These are phyloP conservation scores for Dasypogon diadema DNA, from an alignment of 2,888 invertebrate species.

Conservation along the genomic window DNA sequence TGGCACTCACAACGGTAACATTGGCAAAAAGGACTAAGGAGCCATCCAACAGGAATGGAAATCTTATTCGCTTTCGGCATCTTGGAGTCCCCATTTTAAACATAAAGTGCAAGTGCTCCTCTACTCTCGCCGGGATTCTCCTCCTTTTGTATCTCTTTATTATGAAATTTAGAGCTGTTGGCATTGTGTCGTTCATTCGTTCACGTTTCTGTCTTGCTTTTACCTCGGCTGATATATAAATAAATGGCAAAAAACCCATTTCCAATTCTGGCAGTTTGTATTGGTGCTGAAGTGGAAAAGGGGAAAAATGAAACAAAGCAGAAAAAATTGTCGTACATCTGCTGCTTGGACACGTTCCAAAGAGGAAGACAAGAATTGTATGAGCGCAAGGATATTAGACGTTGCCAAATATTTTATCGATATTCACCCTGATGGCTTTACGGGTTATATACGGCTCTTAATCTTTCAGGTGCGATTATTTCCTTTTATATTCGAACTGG, in stretches of 20 bases:
- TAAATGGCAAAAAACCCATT: slow-evolving; percentile 47
- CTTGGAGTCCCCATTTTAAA: slow-evolving; percentile 13
- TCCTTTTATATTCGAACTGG: neutral
- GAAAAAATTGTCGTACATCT: slow-evolving; percentile 52
- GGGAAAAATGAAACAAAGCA: slow-evolving; percentile 49
- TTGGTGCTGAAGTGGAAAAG: slow-evolving; percentile 48
- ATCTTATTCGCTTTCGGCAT: slow-evolving; percentile 32
- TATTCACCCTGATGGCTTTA: slow-evolving; percentile 6
- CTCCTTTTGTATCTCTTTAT: slow-evolving; percentile 46
- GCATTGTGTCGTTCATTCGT: slow-evolving; percentile 24
- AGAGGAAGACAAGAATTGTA: slow-evolving; percentile 45
- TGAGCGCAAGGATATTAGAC: slow-evolving; percentile 52
- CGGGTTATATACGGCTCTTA: neutral
- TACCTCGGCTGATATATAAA: slow-evolving; percentile 18
- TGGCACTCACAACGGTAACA: neutral
- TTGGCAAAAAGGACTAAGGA: slow-evolving; percentile 7
- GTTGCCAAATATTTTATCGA: slow-evolving; percentile 55
- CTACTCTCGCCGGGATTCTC: slow-evolving; percentile 25
- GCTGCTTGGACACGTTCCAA: slow-evolving; percentile 56
- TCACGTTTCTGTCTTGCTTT: slow-evolving; percentile 48
- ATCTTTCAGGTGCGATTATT: slow-evolving; percentile 27
- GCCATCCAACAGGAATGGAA: slow-evolving; percentile 11
- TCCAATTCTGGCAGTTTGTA: slow-evolving; percentile 24
- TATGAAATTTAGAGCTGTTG: slow-evolving; percentile 44
- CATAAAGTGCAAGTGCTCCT: slow-evolving; percentile 14